These are phyloP conservation scores for Seira sanloemensis DNA, from an alignment of 2,888 invertebrate genomes.

Conservation along the genomic window DNA sequence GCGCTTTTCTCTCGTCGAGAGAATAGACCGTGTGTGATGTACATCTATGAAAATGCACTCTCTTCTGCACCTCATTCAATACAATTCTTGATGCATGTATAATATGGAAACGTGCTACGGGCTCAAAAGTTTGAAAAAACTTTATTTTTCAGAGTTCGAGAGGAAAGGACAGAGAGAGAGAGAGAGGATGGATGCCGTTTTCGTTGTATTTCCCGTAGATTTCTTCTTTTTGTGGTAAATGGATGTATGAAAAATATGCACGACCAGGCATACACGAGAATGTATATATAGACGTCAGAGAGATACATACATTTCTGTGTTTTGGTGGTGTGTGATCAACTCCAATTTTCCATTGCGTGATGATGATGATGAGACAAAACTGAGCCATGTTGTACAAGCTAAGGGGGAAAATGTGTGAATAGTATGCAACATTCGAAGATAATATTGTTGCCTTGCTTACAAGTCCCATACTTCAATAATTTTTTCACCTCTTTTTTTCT, in stretches of 20 bases:
- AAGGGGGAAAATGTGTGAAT: background rate
- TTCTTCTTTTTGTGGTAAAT: no score
- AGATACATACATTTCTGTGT: no score
- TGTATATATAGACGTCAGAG: no score
- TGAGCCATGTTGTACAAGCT: background rate
- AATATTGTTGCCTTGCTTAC: no score
- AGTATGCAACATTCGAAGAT: no score
- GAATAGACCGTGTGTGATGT: background rate
- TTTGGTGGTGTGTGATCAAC: background rate
- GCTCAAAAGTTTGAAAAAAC: background rate
- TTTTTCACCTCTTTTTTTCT: no score
- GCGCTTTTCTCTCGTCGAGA: background rate
- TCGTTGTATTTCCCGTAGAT: background rate
- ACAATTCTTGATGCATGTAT: background rate
- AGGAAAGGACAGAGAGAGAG: background rate
- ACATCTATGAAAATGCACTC: background rate
- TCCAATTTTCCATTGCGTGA: background rate
- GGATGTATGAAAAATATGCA: background rate
- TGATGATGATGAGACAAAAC: background rate
- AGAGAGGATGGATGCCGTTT: background rate
- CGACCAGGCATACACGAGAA: background rate
- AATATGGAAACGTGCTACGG: background rate
- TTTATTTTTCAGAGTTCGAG: background rate
- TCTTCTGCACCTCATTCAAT: background rate
- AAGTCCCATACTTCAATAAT: background rate